These are phyloP conservation scores for Paralichthys olivaceus DNA, from an alignment of 2,113 vertebrate species.

Conservation along the genomic window DNA sequence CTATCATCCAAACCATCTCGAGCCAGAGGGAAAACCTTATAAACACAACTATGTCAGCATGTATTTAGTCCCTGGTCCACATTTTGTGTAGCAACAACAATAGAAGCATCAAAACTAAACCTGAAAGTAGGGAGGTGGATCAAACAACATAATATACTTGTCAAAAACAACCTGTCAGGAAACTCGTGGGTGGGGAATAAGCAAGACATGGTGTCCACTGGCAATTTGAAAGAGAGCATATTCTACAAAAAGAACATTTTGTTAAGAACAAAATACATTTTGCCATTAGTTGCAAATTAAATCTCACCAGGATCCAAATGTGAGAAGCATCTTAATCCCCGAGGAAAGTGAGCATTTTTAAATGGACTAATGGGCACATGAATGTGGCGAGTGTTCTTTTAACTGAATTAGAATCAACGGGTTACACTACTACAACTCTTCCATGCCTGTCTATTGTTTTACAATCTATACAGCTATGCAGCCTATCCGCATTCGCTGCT, in stretches of 20 bases:
- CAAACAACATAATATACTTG: neutral
- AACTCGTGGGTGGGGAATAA: neutral
- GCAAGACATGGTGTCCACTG: neutral
- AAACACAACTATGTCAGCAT: neutral
- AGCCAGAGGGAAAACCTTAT: too few relatives aligned
- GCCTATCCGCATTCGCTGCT: neutral
- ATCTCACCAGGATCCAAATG: neutral
- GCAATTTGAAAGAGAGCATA: neutral
- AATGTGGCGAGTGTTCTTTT: neutral
- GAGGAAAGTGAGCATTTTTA: neutral
- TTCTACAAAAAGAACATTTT: slow-evolving; percentile 2
- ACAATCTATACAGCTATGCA: neutral
- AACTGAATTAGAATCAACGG: neutral
- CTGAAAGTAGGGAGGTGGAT: neutral
- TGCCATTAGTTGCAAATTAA: slow-evolving; percentile 13
- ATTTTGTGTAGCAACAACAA: neutral
- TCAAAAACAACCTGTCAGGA: slow-evolving; percentile 1
- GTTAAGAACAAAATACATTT: neutral
- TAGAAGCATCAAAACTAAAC: neutral
- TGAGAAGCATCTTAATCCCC: neutral
- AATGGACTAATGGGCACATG: neutral
- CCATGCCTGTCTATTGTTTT: neutral
- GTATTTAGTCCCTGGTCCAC: neutral
- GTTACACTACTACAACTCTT: neutral
- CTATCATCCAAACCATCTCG: too few relatives aligned